Percentiles rank a stretch among this genome's conserved stretches.
Conservation (phyloP, 2,888 invertebrate species). For the Dynastes tityus region DNA sequence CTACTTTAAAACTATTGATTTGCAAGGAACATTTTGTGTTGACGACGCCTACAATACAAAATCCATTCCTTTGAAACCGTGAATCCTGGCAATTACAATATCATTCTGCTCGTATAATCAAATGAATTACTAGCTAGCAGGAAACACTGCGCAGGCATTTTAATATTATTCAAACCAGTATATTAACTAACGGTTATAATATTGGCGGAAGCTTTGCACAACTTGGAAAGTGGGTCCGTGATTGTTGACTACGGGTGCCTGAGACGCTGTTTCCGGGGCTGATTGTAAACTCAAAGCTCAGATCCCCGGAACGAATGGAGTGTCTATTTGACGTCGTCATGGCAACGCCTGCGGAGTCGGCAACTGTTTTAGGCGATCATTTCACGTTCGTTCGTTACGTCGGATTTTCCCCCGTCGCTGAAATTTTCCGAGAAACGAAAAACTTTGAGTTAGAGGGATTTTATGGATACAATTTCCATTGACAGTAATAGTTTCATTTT, state of each 20-base stretch:
- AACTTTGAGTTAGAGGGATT: not conserved
- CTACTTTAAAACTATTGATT: too few relatives aligned
- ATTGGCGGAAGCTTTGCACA: constrained; percentile 60
- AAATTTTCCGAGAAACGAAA: not conserved
- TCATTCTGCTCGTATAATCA: constrained; percentile 15
- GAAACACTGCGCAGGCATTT: constrained; percentile 10
- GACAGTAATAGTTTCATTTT: too few relatives aligned
- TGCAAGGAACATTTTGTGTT: too few relatives aligned
- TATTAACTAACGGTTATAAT: constrained; percentile 47
- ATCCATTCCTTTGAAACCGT: not conserved
- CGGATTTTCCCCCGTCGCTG: constrained; percentile 11
- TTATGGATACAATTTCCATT: not conserved
- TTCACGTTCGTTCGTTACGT: constrained; percentile 23
- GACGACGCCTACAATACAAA: too few relatives aligned
- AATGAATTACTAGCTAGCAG: constrained; percentile 14
- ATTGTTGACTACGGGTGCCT: constrained; percentile 66
- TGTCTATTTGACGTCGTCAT: constrained; percentile 62
- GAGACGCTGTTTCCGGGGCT: constrained; percentile 66
- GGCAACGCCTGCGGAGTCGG: constrained; percentile 53
- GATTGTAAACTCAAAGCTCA: constrained; percentile 65
- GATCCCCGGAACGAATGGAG: constrained; percentile 59
- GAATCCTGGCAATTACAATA: constrained; percentile 1
- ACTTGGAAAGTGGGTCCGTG: constrained; percentile 54
- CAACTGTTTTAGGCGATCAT: constrained; percentile 37
- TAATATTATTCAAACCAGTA: constrained; percentile 31